These are phyloP conservation scores for Epizoanthus scotinus DNA, from an alignment of 92 coral and sea anemone species.

Conservation along the genomic window DNA sequence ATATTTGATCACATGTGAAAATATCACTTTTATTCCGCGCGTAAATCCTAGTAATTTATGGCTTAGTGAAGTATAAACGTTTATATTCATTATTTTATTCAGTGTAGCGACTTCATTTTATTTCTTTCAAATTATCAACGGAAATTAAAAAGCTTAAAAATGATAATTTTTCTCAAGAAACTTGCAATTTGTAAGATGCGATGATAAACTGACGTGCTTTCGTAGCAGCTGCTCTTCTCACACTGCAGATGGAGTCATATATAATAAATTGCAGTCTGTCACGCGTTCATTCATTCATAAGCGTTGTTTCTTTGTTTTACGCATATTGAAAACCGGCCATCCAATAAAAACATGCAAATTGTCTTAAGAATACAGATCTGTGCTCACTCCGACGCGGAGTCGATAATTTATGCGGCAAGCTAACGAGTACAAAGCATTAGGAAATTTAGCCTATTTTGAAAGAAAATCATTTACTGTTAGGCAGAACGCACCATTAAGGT, in stretches of 20 bases:
- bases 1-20: too few species aligned
- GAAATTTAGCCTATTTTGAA: slow-evolving; percentile 22
- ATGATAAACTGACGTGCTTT: not conserved
- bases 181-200: not conserved
- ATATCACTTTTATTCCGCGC: too few species aligned
- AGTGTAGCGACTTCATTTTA: too few species aligned
- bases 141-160: not conserved
- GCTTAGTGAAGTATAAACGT: too few species aligned
- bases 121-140: not conserved
- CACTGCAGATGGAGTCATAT: not conserved
- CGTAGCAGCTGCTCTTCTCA: slow-evolving; percentile 18
- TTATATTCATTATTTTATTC: too few species aligned
- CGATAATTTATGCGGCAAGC: slow-evolving; percentile 39
- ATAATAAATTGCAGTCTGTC: not conserved
- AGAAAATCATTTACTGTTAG: slow-evolving; percentile 13
- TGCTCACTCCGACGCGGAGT: slow-evolving; percentile 34
- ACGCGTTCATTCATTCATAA: slow-evolving; percentile 16
- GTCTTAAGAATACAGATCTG: slow-evolving; percentile 22
- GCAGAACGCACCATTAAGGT: slow-evolving; percentile 13
- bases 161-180: not conserved
- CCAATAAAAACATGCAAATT: slow-evolving; percentile 40
- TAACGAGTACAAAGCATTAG: slow-evolving; percentile 31
- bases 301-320: slow-evolving; percentile 2
- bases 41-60: too few species aligned
- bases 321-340: slow-evolving; percentile 21